A percentile compares a stretch with the other conserved stretches of the same genome.
Conservation (phyloP, 2,113 vertebrate genomes). For the Saguinus imperator region DNA sequence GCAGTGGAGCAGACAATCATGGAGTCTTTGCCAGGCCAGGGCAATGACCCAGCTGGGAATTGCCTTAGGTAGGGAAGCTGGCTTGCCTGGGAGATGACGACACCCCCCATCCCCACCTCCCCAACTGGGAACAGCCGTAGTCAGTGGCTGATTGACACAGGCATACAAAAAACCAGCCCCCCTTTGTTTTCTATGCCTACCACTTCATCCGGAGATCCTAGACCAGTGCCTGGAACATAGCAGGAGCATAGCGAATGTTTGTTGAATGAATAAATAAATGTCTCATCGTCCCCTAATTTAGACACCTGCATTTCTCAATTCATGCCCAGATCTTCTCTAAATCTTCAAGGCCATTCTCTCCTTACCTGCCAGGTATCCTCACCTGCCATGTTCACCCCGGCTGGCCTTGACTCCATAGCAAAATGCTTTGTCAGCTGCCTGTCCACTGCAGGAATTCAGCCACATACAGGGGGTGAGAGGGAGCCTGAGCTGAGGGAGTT, state of each 20-base stretch:
- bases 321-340: neutral
- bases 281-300: neutral
- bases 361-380: neutral
- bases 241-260: neutral
- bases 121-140: neutral
- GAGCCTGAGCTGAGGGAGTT: neutral
- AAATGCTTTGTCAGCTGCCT: neutral
- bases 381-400: neutral
- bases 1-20: accelerated
- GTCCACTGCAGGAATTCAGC: too few species aligned
- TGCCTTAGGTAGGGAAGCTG: neutral
- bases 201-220: accelerated
- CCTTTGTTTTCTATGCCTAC: accelerated
- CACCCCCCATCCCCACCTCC: too few species aligned
- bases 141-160: neutral
- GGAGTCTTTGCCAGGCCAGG: neutral
- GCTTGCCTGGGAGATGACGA: neutral
- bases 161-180: accelerated
- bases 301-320: neutral
- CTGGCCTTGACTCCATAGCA: neutral
- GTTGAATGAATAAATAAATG: neutral
- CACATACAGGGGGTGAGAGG: neutral
- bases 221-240: neutral
- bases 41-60: too few species aligned
- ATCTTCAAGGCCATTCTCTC: neutral